Evolutionary conservation across 2,888 invertebrate genomes (phyloP), one percentile per base, ranked within the genome.

Genomic region (Brenthis ino): DNA sequence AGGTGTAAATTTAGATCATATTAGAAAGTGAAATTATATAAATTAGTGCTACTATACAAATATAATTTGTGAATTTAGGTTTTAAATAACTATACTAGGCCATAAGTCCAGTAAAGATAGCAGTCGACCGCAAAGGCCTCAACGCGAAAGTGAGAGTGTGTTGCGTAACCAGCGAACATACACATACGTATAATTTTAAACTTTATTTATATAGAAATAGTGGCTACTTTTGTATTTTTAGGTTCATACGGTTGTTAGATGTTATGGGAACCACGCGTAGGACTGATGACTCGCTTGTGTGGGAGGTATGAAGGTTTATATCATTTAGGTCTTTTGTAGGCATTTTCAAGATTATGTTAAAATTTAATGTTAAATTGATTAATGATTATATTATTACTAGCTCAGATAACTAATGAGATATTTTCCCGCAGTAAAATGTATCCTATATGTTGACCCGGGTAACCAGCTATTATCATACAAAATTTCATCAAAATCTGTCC

Each of bases 101-200:
- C 76, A 88, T 82, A 78, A 71, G 68, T 71, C 70, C 72, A 82
- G 81, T 82, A 72, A 77, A 81, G 85, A 84, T 86, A 79, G 76
- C 77, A 77, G 82, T 85, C 84, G 83, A 80, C 85, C 80, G 80
- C 81, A 78, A 79, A 85, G 78, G 75, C 78, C 79, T 75, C 76
- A 79, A 82, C 88, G 86, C 86, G 90, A 92, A 91, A 92, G 91
- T 91, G 91, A 92, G 91, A 92, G 91, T 91, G 84, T 82, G 82
- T 92, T 91, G 88, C 89, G 86, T 89, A 92, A 91, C 84, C 68
- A 70, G 74, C 76, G 65, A 14, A 43, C 54, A 24, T 13, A 63
- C 24, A 13, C 24, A 13, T 13, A 53, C 57, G 57, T 12, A 14
- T n/a, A 54, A 66, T 57, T 54, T 6, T 43, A 37, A 13, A 53